Evolutionary conservation across 2,797 vertebrate genomes (phyloP).

Genomic region (Pristis pectinata): DNA sequence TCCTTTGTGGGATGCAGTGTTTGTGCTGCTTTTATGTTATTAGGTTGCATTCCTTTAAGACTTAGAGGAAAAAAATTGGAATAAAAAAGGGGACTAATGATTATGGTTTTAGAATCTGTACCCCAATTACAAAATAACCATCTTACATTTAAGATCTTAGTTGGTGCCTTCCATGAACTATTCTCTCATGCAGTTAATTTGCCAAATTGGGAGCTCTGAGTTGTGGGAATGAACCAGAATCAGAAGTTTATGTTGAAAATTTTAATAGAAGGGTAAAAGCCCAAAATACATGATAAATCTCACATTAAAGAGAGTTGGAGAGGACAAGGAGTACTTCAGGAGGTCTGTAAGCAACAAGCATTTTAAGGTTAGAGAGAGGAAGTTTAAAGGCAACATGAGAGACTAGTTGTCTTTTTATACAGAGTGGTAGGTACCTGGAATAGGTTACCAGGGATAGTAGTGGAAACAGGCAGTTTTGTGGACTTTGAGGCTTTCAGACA

Average conservation of each 20-base stretch:
- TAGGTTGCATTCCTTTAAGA: too few relatives aligned
- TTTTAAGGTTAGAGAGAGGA: too few relatives aligned
- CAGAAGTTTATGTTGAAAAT: not conserved
- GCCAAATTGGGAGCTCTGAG: not conserved
- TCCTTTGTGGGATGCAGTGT: too few relatives aligned
- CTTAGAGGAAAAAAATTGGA: too few relatives aligned
- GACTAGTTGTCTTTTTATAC: too few relatives aligned
- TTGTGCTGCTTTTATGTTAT: too few relatives aligned
- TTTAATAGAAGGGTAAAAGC: not conserved
- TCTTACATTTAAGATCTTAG: not conserved
- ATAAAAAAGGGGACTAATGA: not conserved
- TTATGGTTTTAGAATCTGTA: not conserved
- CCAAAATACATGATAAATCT: not conserved
- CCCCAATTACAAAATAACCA: not conserved
- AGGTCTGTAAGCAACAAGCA: too few relatives aligned
- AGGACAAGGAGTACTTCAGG: not conserved
- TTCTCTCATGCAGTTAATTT: not conserved
- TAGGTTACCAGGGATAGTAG: too few relatives aligned
- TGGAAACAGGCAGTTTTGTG: too few relatives aligned
- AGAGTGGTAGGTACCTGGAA: too few relatives aligned
- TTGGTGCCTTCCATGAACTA: not conserved
- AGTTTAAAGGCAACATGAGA: too few relatives aligned
- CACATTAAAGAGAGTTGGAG: not conserved
- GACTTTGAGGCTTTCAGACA: too few relatives aligned
- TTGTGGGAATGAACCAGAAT: not conserved